phyloP scores from a whole-genome alignment of 2,113 vertebrate genomes.

The Aspiorhynchus laticeps region DNA sequence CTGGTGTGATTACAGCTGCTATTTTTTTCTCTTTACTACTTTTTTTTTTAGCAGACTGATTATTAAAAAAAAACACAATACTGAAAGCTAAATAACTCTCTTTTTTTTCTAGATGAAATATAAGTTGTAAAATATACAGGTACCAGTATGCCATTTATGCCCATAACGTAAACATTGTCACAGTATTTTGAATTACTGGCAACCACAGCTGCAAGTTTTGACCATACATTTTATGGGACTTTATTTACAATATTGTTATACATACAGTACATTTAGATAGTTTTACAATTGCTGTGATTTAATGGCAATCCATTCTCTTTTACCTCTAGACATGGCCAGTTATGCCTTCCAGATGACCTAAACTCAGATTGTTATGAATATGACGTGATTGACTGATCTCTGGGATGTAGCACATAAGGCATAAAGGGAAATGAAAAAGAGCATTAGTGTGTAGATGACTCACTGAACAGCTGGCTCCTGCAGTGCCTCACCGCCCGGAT shows the following conservation, averaged over 20 bases:
- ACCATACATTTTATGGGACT: neutral
- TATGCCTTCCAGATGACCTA: neutral
- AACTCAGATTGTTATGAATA: neutral
- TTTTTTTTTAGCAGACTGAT: no score
- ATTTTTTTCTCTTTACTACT: no score
- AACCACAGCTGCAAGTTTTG: neutral
- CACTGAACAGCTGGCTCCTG: conserved; percentile 95
- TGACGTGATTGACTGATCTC: neutral
- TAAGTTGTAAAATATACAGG: neutral
- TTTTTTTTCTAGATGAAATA: neutral
- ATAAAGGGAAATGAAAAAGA: neutral
- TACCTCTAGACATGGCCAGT: neutral
- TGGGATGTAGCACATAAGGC: neutral
- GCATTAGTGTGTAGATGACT: conserved; percentile 68
- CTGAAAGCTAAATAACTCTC: no score
- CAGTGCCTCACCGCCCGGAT: conserved; percentile 92
- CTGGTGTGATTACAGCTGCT: neutral
- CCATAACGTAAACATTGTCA: neutral
- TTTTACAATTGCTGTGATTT: neutral
- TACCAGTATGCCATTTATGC: neutral
- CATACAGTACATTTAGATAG: neutral
- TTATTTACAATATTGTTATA: neutral
- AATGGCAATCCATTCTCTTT: neutral
- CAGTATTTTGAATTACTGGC: neutral
- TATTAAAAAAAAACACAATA: no score